Percentiles rank a stretch among this genome's conserved stretches.
These are phyloP conservation scores for Morone chrysops DNA, from an alignment of 2,113 vertebrate genomes.

Conservation along the genomic window DNA sequence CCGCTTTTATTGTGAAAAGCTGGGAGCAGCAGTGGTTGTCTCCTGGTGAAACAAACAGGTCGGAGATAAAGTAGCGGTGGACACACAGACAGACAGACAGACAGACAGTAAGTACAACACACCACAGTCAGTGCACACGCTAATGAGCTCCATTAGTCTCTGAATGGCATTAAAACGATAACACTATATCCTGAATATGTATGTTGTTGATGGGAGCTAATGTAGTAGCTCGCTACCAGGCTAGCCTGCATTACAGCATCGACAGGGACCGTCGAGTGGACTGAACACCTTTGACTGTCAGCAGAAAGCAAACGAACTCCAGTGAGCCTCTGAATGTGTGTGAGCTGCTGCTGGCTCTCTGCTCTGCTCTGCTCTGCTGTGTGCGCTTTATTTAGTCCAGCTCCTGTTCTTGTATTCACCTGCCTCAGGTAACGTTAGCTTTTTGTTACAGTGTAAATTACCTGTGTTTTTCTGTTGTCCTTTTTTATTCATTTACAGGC, in stretches of 20 bases:
- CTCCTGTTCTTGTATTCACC: not conserved
- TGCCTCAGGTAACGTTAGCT: not conserved
- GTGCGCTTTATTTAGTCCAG: not conserved
- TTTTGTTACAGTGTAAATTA: not conserved
- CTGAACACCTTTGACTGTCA: not conserved
- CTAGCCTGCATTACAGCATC: not conserved
- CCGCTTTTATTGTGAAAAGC: not conserved
- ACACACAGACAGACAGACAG: not conserved
- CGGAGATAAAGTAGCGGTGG: too few species aligned
- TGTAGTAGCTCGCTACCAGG: not conserved
- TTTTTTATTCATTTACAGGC: not conserved
- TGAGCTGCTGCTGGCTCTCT: not conserved
- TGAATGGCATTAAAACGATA: not conserved
- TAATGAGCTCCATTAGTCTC: not conserved
- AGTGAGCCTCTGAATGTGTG: not conserved
- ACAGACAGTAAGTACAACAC: not conserved
- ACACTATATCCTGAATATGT: not conserved
- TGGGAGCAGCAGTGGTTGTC: not conserved
- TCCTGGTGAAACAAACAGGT: not conserved
- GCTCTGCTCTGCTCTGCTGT: not conserved
- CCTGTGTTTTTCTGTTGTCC: not conserved
- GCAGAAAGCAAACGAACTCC: not conserved
- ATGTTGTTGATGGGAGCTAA: not conserved
- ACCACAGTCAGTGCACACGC: accelerated
- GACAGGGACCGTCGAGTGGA: not conserved